phyloP scores from a whole-genome alignment of 1,140 invertebrate genomes.

The Andricus grossulariae region DNA sequence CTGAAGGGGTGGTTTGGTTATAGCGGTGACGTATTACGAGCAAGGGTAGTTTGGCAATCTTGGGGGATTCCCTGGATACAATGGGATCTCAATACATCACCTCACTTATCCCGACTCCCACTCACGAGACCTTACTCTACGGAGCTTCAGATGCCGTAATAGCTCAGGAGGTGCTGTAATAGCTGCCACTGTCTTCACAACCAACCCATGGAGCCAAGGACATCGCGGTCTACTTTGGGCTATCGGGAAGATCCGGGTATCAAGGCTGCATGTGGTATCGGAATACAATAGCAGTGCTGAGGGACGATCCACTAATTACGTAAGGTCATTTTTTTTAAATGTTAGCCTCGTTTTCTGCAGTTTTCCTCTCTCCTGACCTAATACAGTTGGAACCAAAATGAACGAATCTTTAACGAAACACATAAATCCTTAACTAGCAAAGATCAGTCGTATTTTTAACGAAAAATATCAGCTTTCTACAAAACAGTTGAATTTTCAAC shows the following conservation, averaged over 20 bases:
- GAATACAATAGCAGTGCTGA: constrained; percentile 46
- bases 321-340: too few relatives aligned
- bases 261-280: constrained; percentile 41
- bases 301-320: too few relatives aligned
- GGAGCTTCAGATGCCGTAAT: constrained; percentile 70
- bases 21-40: constrained; percentile 70
- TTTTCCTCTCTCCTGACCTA: too few relatives aligned
- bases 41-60: constrained; percentile 73
- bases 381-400: too few relatives aligned
- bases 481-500: too few relatives aligned
- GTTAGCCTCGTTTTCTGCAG: too few relatives aligned
- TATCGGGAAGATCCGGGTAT: constrained; percentile 19
- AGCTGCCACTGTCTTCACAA: constrained; percentile 72
- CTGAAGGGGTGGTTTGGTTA: constrained; percentile 54
- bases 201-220: constrained; percentile 68
- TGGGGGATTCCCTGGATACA: constrained; percentile 75
- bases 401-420: too few relatives aligned
- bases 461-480: too few relatives aligned
- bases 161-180: constrained; percentile 72
- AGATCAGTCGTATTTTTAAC: too few relatives aligned
- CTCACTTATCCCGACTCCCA: constrained; percentile 64
- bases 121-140: constrained; percentile 40
- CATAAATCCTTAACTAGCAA: too few relatives aligned
- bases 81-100: constrained; percentile 78
- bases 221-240: constrained; percentile 42